These are phyloP conservation scores for Dermochelys coriacea DNA, from an alignment of 2,797 vertebrate genomes.

Conservation along the genomic window DNA sequence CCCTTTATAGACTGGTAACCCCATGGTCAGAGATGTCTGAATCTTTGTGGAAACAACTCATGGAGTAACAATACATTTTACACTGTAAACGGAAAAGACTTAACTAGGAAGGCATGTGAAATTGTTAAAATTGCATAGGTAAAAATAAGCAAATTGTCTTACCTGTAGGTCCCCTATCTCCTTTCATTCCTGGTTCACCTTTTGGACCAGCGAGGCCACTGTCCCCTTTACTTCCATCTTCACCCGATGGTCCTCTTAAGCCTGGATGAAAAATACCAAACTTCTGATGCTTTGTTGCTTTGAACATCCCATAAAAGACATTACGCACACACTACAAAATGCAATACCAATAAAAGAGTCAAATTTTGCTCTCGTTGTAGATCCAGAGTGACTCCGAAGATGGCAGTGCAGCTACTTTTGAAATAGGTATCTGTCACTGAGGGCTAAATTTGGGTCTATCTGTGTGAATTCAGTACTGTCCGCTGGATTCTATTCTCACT, in stretches of 20 bases:
- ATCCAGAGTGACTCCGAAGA: neutral
- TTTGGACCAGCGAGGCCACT: conserved; percentile 37
- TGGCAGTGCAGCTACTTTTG: neutral
- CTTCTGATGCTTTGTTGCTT: neutral
- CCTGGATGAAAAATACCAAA: conserved; percentile 29
- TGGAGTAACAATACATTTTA: neutral
- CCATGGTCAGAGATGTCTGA: fast-evolving
- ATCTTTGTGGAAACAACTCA: neutral
- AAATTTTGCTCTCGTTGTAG: fast-evolving
- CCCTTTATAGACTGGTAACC: neutral
- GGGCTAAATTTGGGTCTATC: neutral
- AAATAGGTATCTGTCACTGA: fast-evolving
- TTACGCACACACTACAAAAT: neutral
- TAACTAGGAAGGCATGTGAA: neutral
- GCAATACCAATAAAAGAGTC: neutral
- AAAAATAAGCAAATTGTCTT: neutral
- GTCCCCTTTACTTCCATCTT: conserved; percentile 50
- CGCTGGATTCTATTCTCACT: conserved; percentile 11
- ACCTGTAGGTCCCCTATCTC: conserved; percentile 45
- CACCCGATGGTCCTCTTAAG: conserved; percentile 13
- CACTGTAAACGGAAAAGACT: neutral
- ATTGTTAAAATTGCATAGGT: neutral
- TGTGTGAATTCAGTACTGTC: neutral
- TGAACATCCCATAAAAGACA: fast-evolving
- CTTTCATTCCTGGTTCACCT: conserved; percentile 56